Conservation (phyloP, 2,797 vertebrate species). For the Graptemys geographica region DNA sequence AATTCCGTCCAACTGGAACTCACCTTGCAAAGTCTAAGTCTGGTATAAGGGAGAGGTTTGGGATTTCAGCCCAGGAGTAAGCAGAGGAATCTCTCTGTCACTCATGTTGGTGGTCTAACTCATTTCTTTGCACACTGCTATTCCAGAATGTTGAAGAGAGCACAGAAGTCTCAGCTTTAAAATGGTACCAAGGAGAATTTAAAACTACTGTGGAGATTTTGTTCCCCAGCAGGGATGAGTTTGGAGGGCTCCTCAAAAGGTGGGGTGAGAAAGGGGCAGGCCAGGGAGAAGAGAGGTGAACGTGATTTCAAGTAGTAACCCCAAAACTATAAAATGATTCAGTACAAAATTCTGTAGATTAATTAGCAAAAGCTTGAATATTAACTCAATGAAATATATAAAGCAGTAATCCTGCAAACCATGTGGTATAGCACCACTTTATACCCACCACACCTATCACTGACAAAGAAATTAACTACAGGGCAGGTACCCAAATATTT, state of each 20-base stretch:
- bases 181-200: not conserved
- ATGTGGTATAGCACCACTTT: not conserved
- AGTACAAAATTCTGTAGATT: not conserved
- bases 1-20: not conserved
- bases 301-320: not conserved
- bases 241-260: rapidly evolving
- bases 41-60: not conserved
- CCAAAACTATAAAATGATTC: not conserved
- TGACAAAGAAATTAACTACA: not conserved
- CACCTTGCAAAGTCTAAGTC: not conserved
- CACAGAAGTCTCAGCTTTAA: not conserved
- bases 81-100: not conserved
- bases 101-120: rapidly evolving
- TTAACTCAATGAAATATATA: not conserved
- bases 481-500: not conserved
- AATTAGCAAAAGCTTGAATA: not conserved
- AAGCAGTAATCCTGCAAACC: not conserved
- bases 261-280: not conserved
- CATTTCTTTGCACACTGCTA: not conserved
- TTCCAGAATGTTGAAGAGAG: not conserved
- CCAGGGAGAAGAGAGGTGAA: not conserved
- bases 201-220: not conserved
- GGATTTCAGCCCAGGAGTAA: not conserved
- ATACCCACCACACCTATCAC: not conserved
- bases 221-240: not conserved